Base-by-base conservation (phyloP, 2,797 vertebrate genomes). In the Oophaga sylvatica region DNA sequence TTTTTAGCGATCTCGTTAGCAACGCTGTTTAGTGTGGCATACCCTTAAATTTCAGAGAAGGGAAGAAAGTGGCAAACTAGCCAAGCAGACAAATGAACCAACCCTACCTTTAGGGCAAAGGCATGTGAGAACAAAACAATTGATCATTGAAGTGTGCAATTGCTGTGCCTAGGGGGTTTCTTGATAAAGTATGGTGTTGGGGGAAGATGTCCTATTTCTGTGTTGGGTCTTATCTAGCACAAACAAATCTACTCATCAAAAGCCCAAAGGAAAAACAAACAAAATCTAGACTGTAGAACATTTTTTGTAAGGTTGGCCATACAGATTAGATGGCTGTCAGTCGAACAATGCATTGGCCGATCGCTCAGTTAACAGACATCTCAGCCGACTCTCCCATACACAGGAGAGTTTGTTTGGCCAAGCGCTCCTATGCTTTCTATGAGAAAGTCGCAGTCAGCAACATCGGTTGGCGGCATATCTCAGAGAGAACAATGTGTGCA, bases 101-200 rank as follows among this genome's bases (percentile, higher is more conserved):
- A 48, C 80, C 80, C 41, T 68, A 53, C 41, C 80, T 68, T 82
- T 53, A 68, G 80, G 80, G 62, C 63, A 68, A 53, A 41, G 80
- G 80, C 67, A 62, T 82, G 80, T 82, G 0, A 82, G 22, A 68
- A 60, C 29, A 48, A 67, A 26, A 53, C 63, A 26, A 68, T 19
- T 82, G 63, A 68, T 82, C 63, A 29, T 1, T 56, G n/a, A 29
- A 82, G 41, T 9, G 19, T 82, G 41, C 29, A 60, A 62, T 35
- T 20, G 11, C 41, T 53, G 63, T 56, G 17, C 63, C 63, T 29
- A 29, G 22, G 63, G 41, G 80, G 45, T 19, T 67, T 82, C 26
- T 41, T 53, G 7, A 56, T 68, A n/a, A 41, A 41, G 3, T 7
- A 63, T 53, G 45, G 5, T 41, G 62, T 41, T 63, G 29, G 57